Percentiles rank a stretch among this genome's conserved stretches.
Conservation (phyloP, 2,888 invertebrate species). For the Sicus ferrugineus region DNA sequence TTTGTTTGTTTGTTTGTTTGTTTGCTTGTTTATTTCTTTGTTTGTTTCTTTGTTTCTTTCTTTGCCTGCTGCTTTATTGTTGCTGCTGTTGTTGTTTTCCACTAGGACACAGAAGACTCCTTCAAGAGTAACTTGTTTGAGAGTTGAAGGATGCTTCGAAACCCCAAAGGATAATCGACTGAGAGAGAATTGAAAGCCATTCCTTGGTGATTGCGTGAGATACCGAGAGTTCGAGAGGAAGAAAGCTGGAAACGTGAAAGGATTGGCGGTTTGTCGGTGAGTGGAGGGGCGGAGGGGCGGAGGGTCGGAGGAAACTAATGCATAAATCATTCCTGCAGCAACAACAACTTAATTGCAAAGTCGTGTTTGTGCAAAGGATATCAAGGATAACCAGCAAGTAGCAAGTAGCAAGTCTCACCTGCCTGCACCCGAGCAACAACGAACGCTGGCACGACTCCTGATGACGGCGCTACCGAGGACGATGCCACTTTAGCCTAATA, state of each 20-base stretch:
- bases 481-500: neutral
- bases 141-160: too few relatives aligned
- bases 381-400: conserved; percentile 17
- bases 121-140: too few relatives aligned
- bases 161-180: too few relatives aligned
- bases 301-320: conserved; percentile 15
- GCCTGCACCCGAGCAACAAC: neutral
- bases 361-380: conserved; percentile 48
- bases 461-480: neutral
- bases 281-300: neutral
- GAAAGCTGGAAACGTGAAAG: neutral
- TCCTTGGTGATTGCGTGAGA: too few relatives aligned
- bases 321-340: conserved; percentile 34
- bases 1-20: too few relatives aligned
- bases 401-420: neutral
- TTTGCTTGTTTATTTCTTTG: too few relatives aligned
- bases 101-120: too few relatives aligned
- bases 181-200: too few relatives aligned
- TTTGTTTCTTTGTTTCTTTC: too few relatives aligned
- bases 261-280: neutral
- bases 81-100: too few relatives aligned
- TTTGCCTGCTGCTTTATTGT: too few relatives aligned
- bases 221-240: too few relatives aligned
- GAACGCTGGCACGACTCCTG: neutral
- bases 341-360: conserved; percentile 59